Conservation (phyloP, 2,888 invertebrate genomes). For the Pammene fasciana region DNA sequence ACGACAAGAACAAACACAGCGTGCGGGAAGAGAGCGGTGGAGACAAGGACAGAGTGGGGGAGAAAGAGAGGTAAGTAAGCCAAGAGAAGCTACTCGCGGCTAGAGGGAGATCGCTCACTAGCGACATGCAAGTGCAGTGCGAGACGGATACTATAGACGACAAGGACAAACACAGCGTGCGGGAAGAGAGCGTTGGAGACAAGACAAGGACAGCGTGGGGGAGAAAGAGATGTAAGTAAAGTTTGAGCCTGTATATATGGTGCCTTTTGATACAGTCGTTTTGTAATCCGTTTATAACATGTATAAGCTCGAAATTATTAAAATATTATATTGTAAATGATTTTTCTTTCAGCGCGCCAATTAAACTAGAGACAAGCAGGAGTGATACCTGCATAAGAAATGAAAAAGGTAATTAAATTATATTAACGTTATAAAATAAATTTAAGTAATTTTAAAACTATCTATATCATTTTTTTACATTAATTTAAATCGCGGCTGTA, state of each 20-base stretch:
- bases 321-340: not conserved
- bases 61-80: not conserved
- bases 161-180: slow-evolving; percentile 42
- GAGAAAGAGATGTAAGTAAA: slow-evolving; percentile 3
- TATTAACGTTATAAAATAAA: too few relatives aligned
- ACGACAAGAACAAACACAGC: slow-evolving; percentile 42
- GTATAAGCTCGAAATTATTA: too few relatives aligned
- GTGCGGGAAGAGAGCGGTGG: slow-evolving; percentile 26
- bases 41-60: slow-evolving; percentile 26
- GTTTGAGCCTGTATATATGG: too few relatives aligned
- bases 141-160: slow-evolving; percentile 44
- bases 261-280: too few relatives aligned
- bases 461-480: too few relatives aligned
- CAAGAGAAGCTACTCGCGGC: slow-evolving; percentile 36
- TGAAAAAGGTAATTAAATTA: slow-evolving; percentile 54
- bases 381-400: slow-evolving; percentile 61
- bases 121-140: slow-evolving; percentile 73
- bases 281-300: too few relatives aligned
- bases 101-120: slow-evolving; percentile 52
- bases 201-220: slow-evolving; percentile 36
- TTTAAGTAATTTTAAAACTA: too few relatives aligned
- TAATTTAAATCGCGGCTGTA: too few relatives aligned
- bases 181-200: slow-evolving; percentile 40
- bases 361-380: slow-evolving; percentile 58
- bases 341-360: slow-evolving; percentile 55